phyloP scores from a whole-genome alignment of 2,113 vertebrate genomes.

The Gnathonemus echidnorhynchus region DNA sequence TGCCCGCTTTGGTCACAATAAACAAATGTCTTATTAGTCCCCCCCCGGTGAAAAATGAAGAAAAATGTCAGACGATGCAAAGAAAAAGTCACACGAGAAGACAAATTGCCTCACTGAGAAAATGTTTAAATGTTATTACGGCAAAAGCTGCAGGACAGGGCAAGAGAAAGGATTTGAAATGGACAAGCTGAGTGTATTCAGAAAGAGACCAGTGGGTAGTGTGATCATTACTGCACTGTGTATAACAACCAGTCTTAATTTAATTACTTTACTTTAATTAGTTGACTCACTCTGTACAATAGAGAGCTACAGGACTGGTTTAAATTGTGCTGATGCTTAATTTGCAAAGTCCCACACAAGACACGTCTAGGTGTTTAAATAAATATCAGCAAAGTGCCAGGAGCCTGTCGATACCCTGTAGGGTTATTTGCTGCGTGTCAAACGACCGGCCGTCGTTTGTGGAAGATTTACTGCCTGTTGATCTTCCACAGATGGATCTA shows the following conservation, averaged over 20 bases:
- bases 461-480: background rate
- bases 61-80: background rate
- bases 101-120: background rate
- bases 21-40: background rate
- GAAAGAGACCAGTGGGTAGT: background rate
- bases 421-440: background rate
- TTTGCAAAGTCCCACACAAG: background rate
- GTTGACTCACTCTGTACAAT: background rate
- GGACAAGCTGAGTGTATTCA: background rate
- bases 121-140: background rate
- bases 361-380: background rate
- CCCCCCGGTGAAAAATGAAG: background rate
- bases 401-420: background rate
- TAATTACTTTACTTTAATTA: constrained; percentile 4
- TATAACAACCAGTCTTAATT: background rate
- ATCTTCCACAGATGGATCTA: background rate
- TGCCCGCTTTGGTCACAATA: background rate
- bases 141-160: background rate
- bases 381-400: background rate
- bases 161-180: too few relatives aligned
- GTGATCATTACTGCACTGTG: background rate
- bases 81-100: background rate
- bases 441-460: background rate
- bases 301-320: background rate
- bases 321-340: background rate